phyloP scores from a whole-genome alignment of 2,113 vertebrate genomes.

The Scartelaos histophorus region DNA sequence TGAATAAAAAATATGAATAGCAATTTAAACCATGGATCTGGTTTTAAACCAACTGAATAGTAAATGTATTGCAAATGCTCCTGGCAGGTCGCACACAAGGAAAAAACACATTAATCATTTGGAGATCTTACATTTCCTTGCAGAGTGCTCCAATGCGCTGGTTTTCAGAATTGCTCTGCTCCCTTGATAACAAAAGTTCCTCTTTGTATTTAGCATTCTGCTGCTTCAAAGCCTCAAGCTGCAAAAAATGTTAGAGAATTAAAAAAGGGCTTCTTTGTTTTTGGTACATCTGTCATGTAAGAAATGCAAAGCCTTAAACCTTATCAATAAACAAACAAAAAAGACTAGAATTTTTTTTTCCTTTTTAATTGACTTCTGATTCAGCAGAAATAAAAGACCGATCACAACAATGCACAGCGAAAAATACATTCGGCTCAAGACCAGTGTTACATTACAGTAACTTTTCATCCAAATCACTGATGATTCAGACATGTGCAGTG shows the following conservation, averaged over 20 bases:
- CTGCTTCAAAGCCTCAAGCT: constrained; percentile 88
- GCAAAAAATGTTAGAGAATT: constrained; percentile 29
- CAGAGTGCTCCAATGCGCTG: constrained; percentile 82
- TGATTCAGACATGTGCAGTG: constrained; percentile 12
- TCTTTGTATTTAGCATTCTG: constrained; percentile 87
- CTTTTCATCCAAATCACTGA: neutral
- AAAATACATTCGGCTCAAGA: constrained; percentile 29
- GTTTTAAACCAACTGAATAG: neutral
- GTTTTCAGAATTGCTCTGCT: constrained; percentile 82
- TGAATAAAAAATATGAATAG: neutral
- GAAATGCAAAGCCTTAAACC: neutral
- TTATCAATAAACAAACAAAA: too few species aligned
- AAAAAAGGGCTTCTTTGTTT: neutral
- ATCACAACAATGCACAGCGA: constrained; percentile 21
- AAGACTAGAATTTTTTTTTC: neutral
- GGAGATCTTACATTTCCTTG: constrained; percentile 86
- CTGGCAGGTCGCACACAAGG: neutral
- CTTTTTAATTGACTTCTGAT: neutral
- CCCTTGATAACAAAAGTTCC: constrained; percentile 82
- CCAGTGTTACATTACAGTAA: constrained; percentile 6
- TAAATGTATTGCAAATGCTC: neutral
- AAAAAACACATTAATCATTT: constrained; percentile 36
- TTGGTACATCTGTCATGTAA: neutral
- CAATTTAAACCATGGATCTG: neutral
- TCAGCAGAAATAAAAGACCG: neutral